These are phyloP conservation scores for Drosophila sechellia DNA, from an alignment of 1,140 invertebrate species.

Conservation along the genomic window DNA sequence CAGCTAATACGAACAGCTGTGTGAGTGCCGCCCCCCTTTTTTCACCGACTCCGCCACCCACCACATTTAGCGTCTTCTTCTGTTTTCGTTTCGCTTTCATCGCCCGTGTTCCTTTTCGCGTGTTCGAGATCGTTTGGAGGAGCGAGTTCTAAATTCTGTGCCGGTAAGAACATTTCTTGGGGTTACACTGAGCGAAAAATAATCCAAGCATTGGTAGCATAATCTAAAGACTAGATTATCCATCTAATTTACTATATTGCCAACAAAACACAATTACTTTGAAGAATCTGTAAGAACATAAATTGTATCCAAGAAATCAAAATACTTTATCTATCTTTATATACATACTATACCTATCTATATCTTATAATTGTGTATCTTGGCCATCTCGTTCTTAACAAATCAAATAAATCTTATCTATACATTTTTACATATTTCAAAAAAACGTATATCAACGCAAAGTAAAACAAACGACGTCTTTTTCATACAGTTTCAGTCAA, in stretches of 20 bases:
- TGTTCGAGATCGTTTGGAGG: conserved; percentile 21
- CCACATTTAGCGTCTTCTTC: conserved; percentile 10
- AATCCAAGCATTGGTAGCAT: background rate
- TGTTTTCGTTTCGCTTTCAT: conserved; percentile 19
- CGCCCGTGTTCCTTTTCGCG: conserved; percentile 7
- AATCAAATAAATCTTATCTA: no score
- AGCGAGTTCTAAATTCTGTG: conserved; percentile 27
- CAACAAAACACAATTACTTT: background rate
- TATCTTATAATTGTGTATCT: no score
- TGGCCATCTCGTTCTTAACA: no score
- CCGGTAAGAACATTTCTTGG: conserved; percentile 43
- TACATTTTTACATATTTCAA: no score
- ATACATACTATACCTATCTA: no score
- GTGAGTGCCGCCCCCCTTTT: conserved; percentile 18
- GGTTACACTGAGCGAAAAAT: conserved; percentile 1
- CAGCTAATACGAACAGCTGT: conserved; percentile 42
- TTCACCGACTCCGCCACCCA: background rate
- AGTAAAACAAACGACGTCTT: no score
- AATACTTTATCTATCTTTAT: no score
- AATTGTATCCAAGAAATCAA: no score
- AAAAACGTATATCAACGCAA: no score
- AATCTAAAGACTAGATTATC: background rate
- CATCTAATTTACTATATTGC: background rate
- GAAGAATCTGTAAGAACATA: no score
- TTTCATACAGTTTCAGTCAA: no score